Conservation (phyloP, 2,797 vertebrate species). For the Sparus aurata region DNA sequence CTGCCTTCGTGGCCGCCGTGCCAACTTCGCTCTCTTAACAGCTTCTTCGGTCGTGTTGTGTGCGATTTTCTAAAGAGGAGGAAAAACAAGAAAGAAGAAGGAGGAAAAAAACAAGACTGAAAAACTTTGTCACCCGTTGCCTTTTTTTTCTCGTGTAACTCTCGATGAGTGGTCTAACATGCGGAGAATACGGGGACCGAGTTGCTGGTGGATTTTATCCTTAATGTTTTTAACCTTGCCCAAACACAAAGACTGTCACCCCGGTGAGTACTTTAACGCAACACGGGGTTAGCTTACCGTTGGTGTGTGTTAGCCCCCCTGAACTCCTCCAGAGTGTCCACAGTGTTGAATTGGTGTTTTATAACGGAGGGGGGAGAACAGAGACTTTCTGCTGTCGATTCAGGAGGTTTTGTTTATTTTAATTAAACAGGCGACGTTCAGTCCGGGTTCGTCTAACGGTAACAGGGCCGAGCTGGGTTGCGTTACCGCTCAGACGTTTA, state of each 20-base stretch:
- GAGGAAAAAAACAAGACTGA: constrained; percentile 40
- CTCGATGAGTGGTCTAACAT: constrained; percentile 97
- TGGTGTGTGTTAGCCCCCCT: not conserved
- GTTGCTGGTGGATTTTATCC: constrained; percentile 94
- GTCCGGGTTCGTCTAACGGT: constrained; percentile 30
- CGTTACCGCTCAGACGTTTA: constrained; percentile 30
- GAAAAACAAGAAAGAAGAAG: constrained; percentile 21
- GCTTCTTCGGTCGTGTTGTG: constrained; percentile 38
- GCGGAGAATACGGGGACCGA: constrained; percentile 96
- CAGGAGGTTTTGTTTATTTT: not conserved
- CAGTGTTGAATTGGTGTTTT: not conserved
- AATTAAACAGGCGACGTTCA: constrained; percentile 7
- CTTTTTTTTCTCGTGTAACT: constrained; percentile 73
- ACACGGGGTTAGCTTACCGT: constrained; percentile 44
- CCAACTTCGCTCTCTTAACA: constrained; percentile 67
- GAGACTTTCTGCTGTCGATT: constrained; percentile 47
- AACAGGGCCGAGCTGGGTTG: constrained; percentile 50
- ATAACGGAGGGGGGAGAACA: constrained; percentile 10
- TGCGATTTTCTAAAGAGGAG: constrained; percentile 57
- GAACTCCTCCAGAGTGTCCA: not conserved
- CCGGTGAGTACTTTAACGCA: constrained; percentile 89
- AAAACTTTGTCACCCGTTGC: constrained; percentile 83
- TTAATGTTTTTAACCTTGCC: constrained; percentile 92
- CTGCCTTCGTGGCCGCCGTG: constrained; percentile 71
- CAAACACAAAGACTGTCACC: constrained; percentile 93